These are phyloP conservation scores for Epistrophe grossulariae DNA, from an alignment of 2,888 invertebrate genomes.

Conservation along the genomic window DNA sequence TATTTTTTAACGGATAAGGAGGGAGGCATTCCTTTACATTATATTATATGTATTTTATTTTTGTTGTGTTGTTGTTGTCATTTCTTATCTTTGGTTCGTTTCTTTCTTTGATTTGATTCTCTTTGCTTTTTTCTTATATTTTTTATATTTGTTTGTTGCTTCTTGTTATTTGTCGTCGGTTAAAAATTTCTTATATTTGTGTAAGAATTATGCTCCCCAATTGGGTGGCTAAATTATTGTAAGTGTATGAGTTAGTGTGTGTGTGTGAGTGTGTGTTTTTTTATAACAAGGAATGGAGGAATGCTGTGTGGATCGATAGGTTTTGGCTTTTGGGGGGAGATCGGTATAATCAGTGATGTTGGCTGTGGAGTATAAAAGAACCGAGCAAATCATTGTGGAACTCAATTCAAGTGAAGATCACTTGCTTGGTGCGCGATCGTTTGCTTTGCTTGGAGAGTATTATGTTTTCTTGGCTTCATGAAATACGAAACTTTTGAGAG, in stretches of 20 bases:
- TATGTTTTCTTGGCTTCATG: slow-evolving; percentile 1
- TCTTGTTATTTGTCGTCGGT: slow-evolving; percentile 18
- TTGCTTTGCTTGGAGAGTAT: not conserved
- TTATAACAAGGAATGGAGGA: slow-evolving; percentile 5
- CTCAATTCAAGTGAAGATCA: slow-evolving; percentile 60
- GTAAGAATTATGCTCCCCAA: slow-evolving; percentile 39
- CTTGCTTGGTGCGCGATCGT: slow-evolving; percentile 24
- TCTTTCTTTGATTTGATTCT: slow-evolving; percentile 47
- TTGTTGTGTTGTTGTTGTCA: not conserved
- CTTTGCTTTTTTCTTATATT: not conserved
- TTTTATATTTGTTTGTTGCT: not conserved
- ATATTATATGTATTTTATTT: slow-evolving; percentile 13
- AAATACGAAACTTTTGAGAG: slow-evolving; percentile 51
- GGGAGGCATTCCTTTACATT: slow-evolving; percentile 45
- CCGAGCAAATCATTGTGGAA: slow-evolving; percentile 36
- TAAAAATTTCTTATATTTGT: slow-evolving; percentile 3
- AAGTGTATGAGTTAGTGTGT: not conserved
- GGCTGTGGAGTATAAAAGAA: slow-evolving; percentile 63
- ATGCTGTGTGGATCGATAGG: slow-evolving; percentile 20
- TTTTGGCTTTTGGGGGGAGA: slow-evolving; percentile 7
- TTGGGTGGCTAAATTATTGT: slow-evolving; percentile 23
- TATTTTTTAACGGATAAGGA: slow-evolving; percentile 33
- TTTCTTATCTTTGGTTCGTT: slow-evolving; percentile 38
- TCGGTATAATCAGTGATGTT: not conserved
- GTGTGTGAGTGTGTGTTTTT: not conserved